A percentile compares a stretch with the other conserved stretches of the same genome.
Evolutionary conservation across 2,797 vertebrate species (phyloP).

Genomic region (Xenentodon cancila): DNA sequence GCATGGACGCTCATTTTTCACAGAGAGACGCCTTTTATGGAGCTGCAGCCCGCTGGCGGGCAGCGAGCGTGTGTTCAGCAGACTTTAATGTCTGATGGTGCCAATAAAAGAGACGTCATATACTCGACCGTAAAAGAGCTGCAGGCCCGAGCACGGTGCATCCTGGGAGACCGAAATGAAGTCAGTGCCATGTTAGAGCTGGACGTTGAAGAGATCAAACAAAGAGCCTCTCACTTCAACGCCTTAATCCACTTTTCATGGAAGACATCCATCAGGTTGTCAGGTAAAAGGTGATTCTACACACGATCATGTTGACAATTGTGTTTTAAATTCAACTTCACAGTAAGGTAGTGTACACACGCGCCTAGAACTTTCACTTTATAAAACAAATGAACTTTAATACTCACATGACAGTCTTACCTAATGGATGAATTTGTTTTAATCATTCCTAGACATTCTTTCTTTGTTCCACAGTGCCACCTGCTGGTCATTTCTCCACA

Average conservation of each 20-base stretch:
- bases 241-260: constrained; percentile 15
- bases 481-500: constrained; percentile 12
- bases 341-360: too few species aligned
- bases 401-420: not conserved
- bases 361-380: too few species aligned
- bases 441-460: not conserved
- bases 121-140: constrained; percentile 71
- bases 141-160: constrained; percentile 33
- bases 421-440: not conserved
- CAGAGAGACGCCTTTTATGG: constrained; percentile 78
- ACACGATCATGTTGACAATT: not conserved
- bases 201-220: constrained; percentile 31
- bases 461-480: constrained; percentile 33
- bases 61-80: constrained; percentile 75
- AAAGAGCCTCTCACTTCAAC: constrained; percentile 18
- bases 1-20: constrained; percentile 66
- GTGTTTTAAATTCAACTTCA: too few species aligned
- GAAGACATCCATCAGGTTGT: constrained; percentile 22
- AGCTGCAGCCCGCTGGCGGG: constrained; percentile 72
- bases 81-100: constrained; percentile 77
- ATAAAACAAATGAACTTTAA: not conserved
- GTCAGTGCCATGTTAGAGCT: constrained; percentile 11
- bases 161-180: constrained; percentile 43
- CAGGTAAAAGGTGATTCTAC: constrained; percentile 18
- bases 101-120: constrained; percentile 76